Conservation (phyloP, 2,888 invertebrate genomes). For the Bruchidius siliquastri region DNA sequence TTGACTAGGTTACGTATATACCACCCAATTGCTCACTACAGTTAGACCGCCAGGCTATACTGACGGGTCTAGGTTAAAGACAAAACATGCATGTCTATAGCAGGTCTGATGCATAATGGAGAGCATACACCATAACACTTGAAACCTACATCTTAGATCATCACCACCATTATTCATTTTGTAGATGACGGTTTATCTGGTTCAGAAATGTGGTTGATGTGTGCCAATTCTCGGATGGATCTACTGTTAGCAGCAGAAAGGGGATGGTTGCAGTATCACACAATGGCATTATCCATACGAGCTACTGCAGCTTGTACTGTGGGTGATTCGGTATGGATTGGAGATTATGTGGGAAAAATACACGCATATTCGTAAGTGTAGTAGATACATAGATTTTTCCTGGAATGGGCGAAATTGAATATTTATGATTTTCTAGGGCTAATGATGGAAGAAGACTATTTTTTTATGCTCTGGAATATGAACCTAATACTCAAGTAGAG, state of each 20-base stretch:
- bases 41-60: no score
- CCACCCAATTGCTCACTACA: no score
- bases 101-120: no score
- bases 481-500: constrained; percentile 62
- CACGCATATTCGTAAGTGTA: constrained; percentile 68
- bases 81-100: no score
- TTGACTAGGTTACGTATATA: no score
- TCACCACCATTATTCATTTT: constrained; percentile 7
- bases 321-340: constrained; percentile 79
- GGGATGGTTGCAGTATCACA: constrained; percentile 62
- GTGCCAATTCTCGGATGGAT: constrained; percentile 62
- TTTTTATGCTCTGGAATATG: constrained; percentile 64
- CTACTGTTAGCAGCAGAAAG: constrained; percentile 51
- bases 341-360: constrained; percentile 80
- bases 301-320: constrained; percentile 72
- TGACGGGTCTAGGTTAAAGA: no score
- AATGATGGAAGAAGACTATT: constrained; percentile 56
- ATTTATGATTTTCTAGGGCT: constrained; percentile 41
- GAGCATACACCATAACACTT: no score
- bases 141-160: no score
- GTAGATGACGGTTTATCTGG: constrained; percentile 54
- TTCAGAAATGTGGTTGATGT: constrained; percentile 73
- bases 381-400: neutral
- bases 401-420: neutral
- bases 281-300: constrained; percentile 53